Evolutionary conservation across 1,140 invertebrate species (phyloP).

Genomic region (Streblospio benedicti): DNA sequence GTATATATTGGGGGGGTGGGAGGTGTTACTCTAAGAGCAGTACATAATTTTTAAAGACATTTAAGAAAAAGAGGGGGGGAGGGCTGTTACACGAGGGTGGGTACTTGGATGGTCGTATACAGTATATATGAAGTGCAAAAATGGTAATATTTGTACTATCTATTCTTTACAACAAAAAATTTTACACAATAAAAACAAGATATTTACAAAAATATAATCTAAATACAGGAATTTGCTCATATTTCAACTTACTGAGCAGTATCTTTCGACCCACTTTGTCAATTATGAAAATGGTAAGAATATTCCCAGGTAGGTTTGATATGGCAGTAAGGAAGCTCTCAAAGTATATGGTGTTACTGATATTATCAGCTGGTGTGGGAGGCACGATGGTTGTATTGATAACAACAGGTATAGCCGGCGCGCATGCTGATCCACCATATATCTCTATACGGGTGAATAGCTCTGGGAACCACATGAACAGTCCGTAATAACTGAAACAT

Average conservation of each 20-base stretch:
- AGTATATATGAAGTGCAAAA: not conserved
- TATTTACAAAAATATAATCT: not conserved
- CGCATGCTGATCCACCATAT: conserved; percentile 42
- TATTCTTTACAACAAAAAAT: not conserved
- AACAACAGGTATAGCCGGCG: no score
- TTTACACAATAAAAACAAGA: not conserved
- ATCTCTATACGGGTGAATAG: conserved; percentile 49
- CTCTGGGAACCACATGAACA: conserved; percentile 54
- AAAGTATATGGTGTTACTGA: conserved; percentile 24
- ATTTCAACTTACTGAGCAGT: conserved; percentile 45
- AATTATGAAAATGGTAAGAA: conserved; percentile 48
- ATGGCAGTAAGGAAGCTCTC: conserved; percentile 39
- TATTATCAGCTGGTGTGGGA: no score
- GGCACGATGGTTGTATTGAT: no score
- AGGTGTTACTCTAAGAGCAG: no score
- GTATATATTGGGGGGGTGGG: no score
- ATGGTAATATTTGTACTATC: not conserved
- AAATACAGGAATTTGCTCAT: not conserved
- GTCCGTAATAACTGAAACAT: conserved; percentile 49
- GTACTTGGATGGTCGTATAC: not conserved
- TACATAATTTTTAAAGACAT: no score
- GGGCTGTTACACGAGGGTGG: no score
- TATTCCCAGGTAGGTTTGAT: conserved; percentile 48
- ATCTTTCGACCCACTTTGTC: conserved; percentile 49
- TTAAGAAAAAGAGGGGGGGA: no score